Percentiles rank a stretch among this genome's conserved stretches.
phyloP scores from a whole-genome alignment of 2,797 vertebrate species.

The Hydrophis major region DNA sequence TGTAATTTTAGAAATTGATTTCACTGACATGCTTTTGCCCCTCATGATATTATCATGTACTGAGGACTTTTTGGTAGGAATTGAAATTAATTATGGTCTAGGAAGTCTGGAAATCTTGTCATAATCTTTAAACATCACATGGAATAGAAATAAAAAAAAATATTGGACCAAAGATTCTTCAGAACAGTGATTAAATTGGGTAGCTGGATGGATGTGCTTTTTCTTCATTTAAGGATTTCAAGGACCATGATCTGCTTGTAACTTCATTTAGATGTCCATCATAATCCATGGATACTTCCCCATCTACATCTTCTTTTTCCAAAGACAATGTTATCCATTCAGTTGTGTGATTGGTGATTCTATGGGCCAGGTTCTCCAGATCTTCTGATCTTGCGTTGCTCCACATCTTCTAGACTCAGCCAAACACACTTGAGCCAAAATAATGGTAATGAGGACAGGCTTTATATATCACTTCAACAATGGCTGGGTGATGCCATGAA shows the following conservation, averaged over 20 bases:
- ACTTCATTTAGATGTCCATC: not conserved
- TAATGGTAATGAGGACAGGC: not conserved
- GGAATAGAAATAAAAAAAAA: not conserved
- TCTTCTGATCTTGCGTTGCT: not conserved
- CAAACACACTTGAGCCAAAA: not conserved
- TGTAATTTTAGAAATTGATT: constrained; percentile 33
- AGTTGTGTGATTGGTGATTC: not conserved
- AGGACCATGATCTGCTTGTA: not conserved
- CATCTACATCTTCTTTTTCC: not conserved
- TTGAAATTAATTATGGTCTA: not conserved
- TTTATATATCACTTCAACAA: not conserved
- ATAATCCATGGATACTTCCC: not conserved
- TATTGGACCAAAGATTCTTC: not conserved
- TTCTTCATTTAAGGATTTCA: not conserved
- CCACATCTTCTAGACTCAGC: not conserved
- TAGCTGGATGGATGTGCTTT: not conserved
- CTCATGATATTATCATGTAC: not conserved
- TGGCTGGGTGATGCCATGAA: not conserved
- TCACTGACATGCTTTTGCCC: fast-evolving
- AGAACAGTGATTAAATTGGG: not conserved
- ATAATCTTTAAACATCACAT: not conserved
- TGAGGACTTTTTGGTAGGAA: not conserved
- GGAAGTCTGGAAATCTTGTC: not conserved
- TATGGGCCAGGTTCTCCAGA: not conserved
- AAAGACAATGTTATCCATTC: not conserved